Conservation (phyloP, 2,888 invertebrate species). For the Hipparchia semele region DNA sequence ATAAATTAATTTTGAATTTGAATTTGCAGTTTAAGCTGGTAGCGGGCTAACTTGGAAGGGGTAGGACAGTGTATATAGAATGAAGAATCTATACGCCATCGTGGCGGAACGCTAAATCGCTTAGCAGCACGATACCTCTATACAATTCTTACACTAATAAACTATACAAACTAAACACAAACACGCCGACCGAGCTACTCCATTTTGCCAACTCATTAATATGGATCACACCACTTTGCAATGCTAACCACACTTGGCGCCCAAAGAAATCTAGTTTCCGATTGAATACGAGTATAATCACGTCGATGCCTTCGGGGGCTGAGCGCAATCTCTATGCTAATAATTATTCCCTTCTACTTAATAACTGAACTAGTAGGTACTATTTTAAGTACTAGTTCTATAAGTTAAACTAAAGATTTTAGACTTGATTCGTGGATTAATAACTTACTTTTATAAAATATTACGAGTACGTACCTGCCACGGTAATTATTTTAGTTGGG, state of each 20-base stretch:
- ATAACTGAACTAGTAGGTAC: not conserved
- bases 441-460: too few species aligned
- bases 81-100: too few species aligned
- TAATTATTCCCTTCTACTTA: slow-evolving; percentile 13
- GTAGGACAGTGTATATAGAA: too few species aligned
- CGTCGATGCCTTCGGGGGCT: slow-evolving; percentile 28
- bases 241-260: slow-evolving; percentile 36
- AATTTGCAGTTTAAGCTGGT: too few species aligned
- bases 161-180: not conserved
- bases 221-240: slow-evolving; percentile 37
- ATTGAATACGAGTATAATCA: slow-evolving; percentile 38
- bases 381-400: not conserved
- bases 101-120: too few species aligned
- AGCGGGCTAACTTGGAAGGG: too few species aligned
- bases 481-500: too few species aligned
- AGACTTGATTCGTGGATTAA: too few species aligned
- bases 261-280: slow-evolving; percentile 38
- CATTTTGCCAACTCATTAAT: slow-evolving; percentile 32
- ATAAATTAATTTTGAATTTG: too few species aligned
- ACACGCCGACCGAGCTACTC: slow-evolving; percentile 7
- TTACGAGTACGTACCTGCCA: too few species aligned
- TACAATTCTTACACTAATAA: not conserved
- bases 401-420: too few species aligned
- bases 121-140: too few species aligned
- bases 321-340: slow-evolving; percentile 40